Evolutionary conservation across 2,888 invertebrate genomes (phyloP).

Genomic region (Agrochola macilenta): DNA sequence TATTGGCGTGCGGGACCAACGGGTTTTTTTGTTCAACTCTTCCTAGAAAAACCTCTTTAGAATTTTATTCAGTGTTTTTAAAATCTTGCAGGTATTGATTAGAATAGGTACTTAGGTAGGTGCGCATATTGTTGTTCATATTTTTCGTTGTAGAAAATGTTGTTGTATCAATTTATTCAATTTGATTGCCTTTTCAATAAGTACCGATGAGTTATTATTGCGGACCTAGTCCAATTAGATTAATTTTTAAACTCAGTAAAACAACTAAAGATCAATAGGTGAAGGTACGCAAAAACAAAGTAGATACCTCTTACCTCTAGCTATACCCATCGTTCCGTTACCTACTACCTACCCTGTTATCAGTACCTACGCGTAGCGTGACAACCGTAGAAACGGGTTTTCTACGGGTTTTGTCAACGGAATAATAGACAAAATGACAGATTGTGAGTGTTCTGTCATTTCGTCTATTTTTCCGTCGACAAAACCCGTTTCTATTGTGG

Average conservation of each 20-base stretch:
- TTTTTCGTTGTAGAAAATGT: not conserved
- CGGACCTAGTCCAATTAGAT: not conserved
- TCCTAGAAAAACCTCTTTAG: constrained; percentile 36
- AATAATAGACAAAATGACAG: too few relatives aligned
- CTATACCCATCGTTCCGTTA: not conserved
- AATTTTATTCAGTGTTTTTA: constrained; percentile 41
- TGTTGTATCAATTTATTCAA: not conserved
- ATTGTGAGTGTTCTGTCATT: too few relatives aligned
- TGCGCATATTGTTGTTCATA: not conserved
- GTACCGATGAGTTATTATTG: too few relatives aligned
- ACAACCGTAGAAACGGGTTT: too few relatives aligned
- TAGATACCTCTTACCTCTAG: too few relatives aligned
- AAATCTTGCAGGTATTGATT: not conserved
- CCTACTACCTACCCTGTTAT: not conserved
- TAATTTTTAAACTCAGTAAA: not conserved
- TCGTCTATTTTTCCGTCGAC: too few relatives aligned
- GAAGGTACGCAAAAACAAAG: not conserved
- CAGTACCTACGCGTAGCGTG: too few relatives aligned
- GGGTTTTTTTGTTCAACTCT: constrained; percentile 53
- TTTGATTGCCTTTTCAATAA: not conserved
- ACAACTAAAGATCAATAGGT: not conserved
- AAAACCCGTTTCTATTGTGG: too few relatives aligned
- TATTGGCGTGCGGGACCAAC: constrained; percentile 75
- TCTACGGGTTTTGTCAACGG: too few relatives aligned
- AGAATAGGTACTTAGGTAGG: not conserved